phyloP scores from a whole-genome alignment of 2,113 vertebrate genomes.

The Tringa solitaria region DNA sequence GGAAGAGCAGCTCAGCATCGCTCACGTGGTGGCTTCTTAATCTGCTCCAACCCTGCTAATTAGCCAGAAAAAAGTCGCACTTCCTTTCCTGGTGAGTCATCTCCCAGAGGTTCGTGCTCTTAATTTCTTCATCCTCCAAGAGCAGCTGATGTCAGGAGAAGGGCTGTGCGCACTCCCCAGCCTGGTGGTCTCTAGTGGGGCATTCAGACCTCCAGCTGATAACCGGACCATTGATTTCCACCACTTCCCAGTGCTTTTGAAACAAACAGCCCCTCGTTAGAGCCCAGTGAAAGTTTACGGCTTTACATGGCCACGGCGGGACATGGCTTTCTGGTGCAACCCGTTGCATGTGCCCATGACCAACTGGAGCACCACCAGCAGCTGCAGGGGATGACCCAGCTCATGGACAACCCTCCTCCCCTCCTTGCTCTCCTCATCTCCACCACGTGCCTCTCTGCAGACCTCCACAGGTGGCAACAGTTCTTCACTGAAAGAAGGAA shows the following conservation, averaged over 20 bases:
- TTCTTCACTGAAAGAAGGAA: neutral
- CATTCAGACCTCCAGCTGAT: neutral
- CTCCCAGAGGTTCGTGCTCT: neutral
- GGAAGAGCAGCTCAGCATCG: neutral
- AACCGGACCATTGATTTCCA: neutral
- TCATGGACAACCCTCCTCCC: neutral
- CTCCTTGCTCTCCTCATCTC: too few relatives aligned
- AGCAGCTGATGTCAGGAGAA: neutral
- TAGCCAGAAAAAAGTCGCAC: neutral
- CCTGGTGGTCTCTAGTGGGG: neutral
- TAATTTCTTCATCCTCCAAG: too few relatives aligned
- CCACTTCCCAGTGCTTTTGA: neutral
- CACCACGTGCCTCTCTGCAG: neutral
- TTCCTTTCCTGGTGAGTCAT: neutral
- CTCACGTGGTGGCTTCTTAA: neutral
- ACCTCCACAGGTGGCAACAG: neutral
- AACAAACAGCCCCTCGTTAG: too few relatives aligned
- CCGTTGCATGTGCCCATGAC: too few relatives aligned
- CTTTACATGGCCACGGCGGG: accelerated
- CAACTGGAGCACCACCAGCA: neutral
- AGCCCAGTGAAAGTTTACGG: accelerated
- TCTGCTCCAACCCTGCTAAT: neutral
- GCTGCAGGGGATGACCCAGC: too few relatives aligned
- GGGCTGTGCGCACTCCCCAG: neutral
- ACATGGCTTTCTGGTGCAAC: neutral